Percentiles rank a stretch among this genome's conserved stretches.
These are phyloP conservation scores for Oscheius myriophilus DNA, from an alignment of 2,888 invertebrate species.

Conservation along the genomic window DNA sequence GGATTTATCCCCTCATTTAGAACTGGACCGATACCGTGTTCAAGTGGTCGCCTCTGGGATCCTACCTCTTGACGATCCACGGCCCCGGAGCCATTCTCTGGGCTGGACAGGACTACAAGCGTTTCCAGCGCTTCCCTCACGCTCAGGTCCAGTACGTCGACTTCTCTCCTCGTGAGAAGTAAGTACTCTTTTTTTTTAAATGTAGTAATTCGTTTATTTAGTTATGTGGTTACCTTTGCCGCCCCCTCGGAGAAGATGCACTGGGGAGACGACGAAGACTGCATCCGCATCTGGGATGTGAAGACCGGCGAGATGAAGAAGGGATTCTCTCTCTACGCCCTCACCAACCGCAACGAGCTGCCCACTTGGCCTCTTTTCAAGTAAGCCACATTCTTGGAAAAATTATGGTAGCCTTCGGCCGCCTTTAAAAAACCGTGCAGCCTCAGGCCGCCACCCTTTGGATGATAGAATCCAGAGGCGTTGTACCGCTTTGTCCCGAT, in stretches of 20 bases:
- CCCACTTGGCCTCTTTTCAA: slow-evolving; percentile 73
- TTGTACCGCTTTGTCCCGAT: no score
- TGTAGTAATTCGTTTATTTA: slow-evolving; percentile 68
- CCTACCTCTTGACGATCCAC: slow-evolving; percentile 95
- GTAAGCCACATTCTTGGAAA: slow-evolving; percentile 15
- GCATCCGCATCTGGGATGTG: slow-evolving; percentile 93
- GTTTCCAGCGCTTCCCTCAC: slow-evolving; percentile 85
- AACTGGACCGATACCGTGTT: slow-evolving; percentile 95
- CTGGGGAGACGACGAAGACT: slow-evolving; percentile 79
- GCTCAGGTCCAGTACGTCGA: slow-evolving; percentile 91
- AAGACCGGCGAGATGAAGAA: slow-evolving; percentile 78
- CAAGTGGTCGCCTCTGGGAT: slow-evolving; percentile 96
- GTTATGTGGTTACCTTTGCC: slow-evolving; percentile 91
- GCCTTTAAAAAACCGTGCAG: not conserved
- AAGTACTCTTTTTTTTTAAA: no score
- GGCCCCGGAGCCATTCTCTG: slow-evolving; percentile 91
- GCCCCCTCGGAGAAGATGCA: slow-evolving; percentile 76
- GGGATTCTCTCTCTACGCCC: slow-evolving; percentile 58
- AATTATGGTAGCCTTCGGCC: no score
- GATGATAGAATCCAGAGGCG: no score
- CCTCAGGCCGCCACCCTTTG: no score
- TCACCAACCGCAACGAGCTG: slow-evolving; percentile 51
- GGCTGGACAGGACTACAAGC: slow-evolving; percentile 92
- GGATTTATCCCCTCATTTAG: slow-evolving; percentile 76
- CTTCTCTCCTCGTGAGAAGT: slow-evolving; percentile 95